These are phyloP conservation scores for Heliocidaris erythrogramma DNA, from an alignment of 35 echinoderm and acorn worm species.

Conservation along the genomic window DNA sequence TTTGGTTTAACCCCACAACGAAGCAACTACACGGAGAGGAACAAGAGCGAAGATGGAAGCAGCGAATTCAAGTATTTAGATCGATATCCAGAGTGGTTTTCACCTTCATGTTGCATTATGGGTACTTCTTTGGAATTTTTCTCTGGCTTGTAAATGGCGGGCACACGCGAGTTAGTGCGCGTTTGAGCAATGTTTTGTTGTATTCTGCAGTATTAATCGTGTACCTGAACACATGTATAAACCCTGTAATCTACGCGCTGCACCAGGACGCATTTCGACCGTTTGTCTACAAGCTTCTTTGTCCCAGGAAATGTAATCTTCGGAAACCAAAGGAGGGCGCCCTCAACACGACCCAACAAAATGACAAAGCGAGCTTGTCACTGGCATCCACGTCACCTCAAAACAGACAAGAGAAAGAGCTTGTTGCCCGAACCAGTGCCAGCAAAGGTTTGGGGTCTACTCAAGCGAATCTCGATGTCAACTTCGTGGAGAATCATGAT, in stretches of 20 bases:
- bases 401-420: no score
- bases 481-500: no score
- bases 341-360: background rate
- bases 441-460: no score
- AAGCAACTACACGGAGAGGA: background rate
- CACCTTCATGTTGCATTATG: background rate
- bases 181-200: background rate
- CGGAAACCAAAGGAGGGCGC: background rate
- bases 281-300: slow-evolving; percentile 11
- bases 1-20: background rate
- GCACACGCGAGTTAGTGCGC: background rate
- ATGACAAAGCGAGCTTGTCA: background rate
- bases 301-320: background rate
- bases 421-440: no score
- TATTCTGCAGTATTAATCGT: background rate
- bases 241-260: slow-evolving; percentile 23
- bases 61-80: background rate
- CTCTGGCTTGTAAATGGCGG: background rate
- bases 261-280: background rate
- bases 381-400: no score
- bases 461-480: no score
- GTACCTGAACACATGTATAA: background rate
- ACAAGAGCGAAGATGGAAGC: background rate
- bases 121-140: background rate
- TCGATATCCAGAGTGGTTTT: background rate